Percentiles rank a stretch among this genome's conserved stretches.
phyloP scores from a whole-genome alignment of 2,888 invertebrate genomes.

The Leucania comma region DNA sequence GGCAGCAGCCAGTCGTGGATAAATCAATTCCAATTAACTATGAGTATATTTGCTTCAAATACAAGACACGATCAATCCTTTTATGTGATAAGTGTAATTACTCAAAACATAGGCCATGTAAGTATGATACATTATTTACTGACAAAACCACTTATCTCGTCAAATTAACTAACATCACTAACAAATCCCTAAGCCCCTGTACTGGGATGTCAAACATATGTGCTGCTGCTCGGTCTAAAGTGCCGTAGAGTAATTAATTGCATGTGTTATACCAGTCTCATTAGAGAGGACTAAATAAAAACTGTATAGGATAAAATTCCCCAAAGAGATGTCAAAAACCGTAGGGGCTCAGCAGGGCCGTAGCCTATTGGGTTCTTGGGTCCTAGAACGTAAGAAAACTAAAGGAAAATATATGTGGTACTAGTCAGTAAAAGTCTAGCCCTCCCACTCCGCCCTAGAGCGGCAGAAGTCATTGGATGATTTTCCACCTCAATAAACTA shows the following conservation, averaged over 20 bases:
- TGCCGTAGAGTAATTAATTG: background rate
- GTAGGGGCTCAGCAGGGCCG: too few relatives aligned
- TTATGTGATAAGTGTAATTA: background rate
- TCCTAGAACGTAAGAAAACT: too few relatives aligned
- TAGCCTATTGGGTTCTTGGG: too few relatives aligned
- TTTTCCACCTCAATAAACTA: too few relatives aligned
- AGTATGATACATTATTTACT: background rate
- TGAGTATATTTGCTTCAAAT: background rate
- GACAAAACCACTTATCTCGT: conserved; percentile 8
- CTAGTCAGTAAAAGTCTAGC: too few relatives aligned
- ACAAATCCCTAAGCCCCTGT: conserved; percentile 6
- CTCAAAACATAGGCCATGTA: background rate
- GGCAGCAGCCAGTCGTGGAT: background rate
- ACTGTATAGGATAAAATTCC: too few relatives aligned
- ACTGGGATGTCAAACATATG: background rate
- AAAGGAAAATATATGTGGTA: too few relatives aligned
- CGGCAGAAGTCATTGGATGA: too few relatives aligned
- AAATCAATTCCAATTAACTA: background rate
- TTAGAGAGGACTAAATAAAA: too few relatives aligned
- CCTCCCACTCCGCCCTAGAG: too few relatives aligned
- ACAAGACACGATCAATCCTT: background rate
- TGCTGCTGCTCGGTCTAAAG: background rate
- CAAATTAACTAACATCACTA: conserved; percentile 11
- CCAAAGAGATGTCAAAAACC: too few relatives aligned
- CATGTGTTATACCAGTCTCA: background rate